phyloP scores from a whole-genome alignment of 2,797 vertebrate species.

The Tinamus major region DNA sequence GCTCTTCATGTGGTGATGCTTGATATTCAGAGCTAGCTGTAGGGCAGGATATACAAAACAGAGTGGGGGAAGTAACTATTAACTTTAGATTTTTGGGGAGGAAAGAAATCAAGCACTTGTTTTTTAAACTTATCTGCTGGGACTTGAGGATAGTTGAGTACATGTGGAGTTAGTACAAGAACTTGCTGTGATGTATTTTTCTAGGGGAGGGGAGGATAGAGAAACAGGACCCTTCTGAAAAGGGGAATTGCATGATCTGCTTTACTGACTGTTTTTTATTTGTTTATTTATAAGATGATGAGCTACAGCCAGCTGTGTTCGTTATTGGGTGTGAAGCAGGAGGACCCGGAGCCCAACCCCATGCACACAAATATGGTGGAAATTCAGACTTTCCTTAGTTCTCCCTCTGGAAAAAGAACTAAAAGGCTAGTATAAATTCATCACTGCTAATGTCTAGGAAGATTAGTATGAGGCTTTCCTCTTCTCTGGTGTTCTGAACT shows the following conservation, averaged over 20 bases:
- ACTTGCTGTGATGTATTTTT: not conserved
- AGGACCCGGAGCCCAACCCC: slow-evolving; percentile 77
- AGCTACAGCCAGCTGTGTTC: slow-evolving; percentile 91
- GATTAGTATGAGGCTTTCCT: not conserved
- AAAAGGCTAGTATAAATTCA: slow-evolving; percentile 80
- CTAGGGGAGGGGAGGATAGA: not conserved
- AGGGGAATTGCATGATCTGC: not conserved
- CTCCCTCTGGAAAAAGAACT: slow-evolving; percentile 88
- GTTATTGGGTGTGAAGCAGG: slow-evolving; percentile 87
- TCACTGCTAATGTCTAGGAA: not conserved
- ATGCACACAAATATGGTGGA: slow-evolving; percentile 82
- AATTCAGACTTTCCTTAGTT: slow-evolving; percentile 90
- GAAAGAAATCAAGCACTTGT: not conserved
- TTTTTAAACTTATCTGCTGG: not conserved
- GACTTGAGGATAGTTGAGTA: not conserved
- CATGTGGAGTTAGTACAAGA: not conserved
- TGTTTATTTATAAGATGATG: slow-evolving; percentile 83
- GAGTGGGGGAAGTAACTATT: not conserved
- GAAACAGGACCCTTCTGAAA: not conserved
- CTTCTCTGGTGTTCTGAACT: not conserved
- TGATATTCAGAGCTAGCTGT: not conserved
- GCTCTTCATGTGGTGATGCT: not conserved
- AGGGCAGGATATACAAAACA: not conserved
- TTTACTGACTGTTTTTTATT: not conserved
- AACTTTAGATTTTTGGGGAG: not conserved